These are phyloP conservation scores for Tricholaema leucomelas DNA, from an alignment of 2,113 vertebrate genomes.

Conservation along the genomic window DNA sequence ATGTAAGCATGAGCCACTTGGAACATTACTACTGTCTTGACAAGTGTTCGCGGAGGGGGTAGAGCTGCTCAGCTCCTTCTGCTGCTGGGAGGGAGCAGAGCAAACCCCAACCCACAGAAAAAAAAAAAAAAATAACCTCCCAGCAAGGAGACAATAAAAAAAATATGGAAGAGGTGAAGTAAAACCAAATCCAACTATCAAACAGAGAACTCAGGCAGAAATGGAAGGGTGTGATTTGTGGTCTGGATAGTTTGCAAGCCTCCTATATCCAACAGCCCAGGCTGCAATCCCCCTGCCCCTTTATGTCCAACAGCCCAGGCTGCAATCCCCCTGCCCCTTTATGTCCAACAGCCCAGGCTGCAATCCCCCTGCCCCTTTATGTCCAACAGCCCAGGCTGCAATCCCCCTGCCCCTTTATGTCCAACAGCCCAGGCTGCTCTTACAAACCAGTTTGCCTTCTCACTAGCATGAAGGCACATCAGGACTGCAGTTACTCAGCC, in stretches of 20 bases:
- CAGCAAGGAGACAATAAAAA: not conserved
- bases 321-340: not conserved
- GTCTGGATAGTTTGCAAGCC: not conserved
- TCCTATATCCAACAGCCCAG: not conserved
- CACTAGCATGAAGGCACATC: not conserved
- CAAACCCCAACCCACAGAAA: not conserved
- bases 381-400: not conserved
- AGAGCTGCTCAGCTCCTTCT: not conserved
- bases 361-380: not conserved
- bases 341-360: not conserved
- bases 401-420: not conserved
- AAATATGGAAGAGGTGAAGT: too few relatives aligned
- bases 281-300: not conserved
- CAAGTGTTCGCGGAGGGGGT: conserved; percentile 14
- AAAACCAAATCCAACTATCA: not conserved
- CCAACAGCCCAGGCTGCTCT: not conserved
- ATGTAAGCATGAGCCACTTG: conserved; percentile 46
- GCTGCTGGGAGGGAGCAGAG: not conserved
- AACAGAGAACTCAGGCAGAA: not conserved
- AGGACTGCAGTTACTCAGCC: not conserved
- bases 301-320: not conserved
- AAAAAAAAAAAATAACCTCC: not conserved
- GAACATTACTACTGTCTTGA: conserved; percentile 46
- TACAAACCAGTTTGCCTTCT: not conserved
- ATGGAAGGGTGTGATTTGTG: not conserved